Evolutionary conservation across 2,797 vertebrate genomes (phyloP).

Genomic region (Mastacembelus armatus): DNA sequence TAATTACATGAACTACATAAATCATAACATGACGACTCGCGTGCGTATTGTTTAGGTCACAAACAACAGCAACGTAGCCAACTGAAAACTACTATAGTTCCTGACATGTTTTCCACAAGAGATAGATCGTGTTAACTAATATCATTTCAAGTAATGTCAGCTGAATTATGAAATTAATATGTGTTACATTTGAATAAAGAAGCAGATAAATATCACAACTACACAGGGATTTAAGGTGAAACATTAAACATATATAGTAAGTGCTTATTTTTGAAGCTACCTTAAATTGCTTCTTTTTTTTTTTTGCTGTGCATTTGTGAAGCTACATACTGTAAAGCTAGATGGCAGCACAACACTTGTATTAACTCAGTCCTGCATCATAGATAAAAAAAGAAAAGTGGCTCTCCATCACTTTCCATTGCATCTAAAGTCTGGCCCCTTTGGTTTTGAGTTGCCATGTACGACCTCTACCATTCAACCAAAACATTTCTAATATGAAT

Average conservation of each 20-base stretch:
- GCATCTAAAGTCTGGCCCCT: background rate
- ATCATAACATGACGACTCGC: background rate
- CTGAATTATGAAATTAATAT: constrained; percentile 15
- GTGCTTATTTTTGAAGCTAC: background rate
- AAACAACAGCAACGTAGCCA: background rate
- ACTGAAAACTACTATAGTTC: constrained; percentile 18
- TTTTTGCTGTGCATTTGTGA: background rate
- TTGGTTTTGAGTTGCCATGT: background rate
- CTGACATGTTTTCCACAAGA: constrained; percentile 19
- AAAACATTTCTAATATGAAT: background rate
- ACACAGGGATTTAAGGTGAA: background rate
- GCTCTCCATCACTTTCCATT: constrained; percentile 2
- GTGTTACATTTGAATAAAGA: constrained; percentile 38
- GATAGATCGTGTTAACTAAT: constrained; percentile 23
- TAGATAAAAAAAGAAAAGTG: no score
- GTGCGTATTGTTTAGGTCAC: constrained; percentile 24
- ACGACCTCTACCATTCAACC: constrained; percentile 1
- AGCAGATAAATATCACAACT: constrained; percentile 24
- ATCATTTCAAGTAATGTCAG: constrained; percentile 34
- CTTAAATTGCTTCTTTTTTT: background rate
- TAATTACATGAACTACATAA: constrained; percentile 6
- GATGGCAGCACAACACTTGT: constrained; percentile 71
- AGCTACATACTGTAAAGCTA: constrained; percentile 50
- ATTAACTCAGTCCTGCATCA: background rate
- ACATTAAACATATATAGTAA: no score